Evolutionary conservation across 1,140 invertebrate species (phyloP).

Genomic region (Arion vulgaris): DNA sequence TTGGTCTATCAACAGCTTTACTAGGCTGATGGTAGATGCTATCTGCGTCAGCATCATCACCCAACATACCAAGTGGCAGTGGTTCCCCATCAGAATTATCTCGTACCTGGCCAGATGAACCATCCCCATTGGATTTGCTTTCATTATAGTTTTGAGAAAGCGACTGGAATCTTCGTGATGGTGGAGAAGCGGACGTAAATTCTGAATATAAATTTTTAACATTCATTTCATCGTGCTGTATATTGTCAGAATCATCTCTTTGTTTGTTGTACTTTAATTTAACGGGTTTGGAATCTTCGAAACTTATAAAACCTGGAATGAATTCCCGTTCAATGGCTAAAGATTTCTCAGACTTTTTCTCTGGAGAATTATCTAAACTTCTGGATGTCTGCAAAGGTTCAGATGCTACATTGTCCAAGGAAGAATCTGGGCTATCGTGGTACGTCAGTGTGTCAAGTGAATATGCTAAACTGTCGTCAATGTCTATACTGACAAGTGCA

Average conservation of each 20-base stretch:
- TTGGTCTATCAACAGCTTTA: constrained; percentile 96
- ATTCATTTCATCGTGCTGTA: neutral
- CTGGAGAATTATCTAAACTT: constrained; percentile 77
- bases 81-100: constrained; percentile 21
- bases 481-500: constrained; percentile 74
- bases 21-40: constrained; percentile 93
- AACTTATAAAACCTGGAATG: constrained; percentile 78
- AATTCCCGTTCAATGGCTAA: constrained; percentile 72
- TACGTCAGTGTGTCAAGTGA: constrained; percentile 91
- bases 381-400: constrained; percentile 70
- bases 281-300: constrained; percentile 48
- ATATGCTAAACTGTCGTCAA: constrained; percentile 93
- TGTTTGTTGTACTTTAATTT: constrained; percentile 45
- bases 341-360: constrained; percentile 75
- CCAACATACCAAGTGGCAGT: constrained; percentile 21
- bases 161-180: neutral
- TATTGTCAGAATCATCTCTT: constrained; percentile 23
- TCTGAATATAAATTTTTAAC: neutral
- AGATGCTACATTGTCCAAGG: constrained; percentile 77
- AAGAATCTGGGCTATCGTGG: constrained; percentile 76
- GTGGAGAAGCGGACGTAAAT: neutral
- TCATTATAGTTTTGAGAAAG: neutral
- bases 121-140: neutral
- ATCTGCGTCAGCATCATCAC: constrained; percentile 79
- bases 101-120: neutral